Base-by-base conservation (phyloP, 2,888 invertebrate species). In the Euplagia quadripunctaria region DNA sequence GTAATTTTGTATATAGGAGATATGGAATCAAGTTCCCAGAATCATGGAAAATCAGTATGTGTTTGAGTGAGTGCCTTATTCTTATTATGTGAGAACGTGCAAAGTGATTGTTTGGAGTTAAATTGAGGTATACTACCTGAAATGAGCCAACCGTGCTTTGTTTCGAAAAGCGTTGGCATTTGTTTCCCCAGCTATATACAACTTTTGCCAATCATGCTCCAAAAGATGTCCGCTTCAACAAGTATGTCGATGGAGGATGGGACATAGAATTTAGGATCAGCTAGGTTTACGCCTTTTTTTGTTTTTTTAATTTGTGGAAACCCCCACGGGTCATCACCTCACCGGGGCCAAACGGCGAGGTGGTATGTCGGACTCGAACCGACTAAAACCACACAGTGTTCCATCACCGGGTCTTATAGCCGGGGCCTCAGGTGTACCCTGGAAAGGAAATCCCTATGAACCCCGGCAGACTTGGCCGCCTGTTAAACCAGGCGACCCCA, bases 91-190 rank as follows among this genome's bases (percentile, higher is more conserved):
- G 55, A 1, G 6, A 20, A 61, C 58, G n/a, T 61, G 12, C 58
- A 61, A 31, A 61, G 20, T 11, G 51, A 16, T 16, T 52, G 16
- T 12, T 52, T 16, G 16, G 4, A 5, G 0, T 3, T 52, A 1
- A 16, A 4, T 9, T 52, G 4, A 16, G 16, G 11, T 11, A 51
- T 4, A 6, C 31, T n/a, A 17, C 83, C 84, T 11, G 79, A 75
- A 11, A 86, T 70, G 16, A 85, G 14, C 83, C 85, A 87, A 7
- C 85, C 85, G 16, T 85, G 64, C 61, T 78, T 78, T 1, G 79
- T 76, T 52, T 83, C 76, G 64, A 67, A 67, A 43, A 85, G 74
- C 43, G 52, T 80, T 16, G 85, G 83, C 16, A 66, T 61, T n/a
- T 79, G 51, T 68, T 81, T 81, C 1, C 85, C 82, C 68, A 83